Evolutionary conservation across 2,888 invertebrate species (phyloP), one percentile per base, ranked within the genome.

Genomic region (Disparrhopalites patrizii): DNA sequence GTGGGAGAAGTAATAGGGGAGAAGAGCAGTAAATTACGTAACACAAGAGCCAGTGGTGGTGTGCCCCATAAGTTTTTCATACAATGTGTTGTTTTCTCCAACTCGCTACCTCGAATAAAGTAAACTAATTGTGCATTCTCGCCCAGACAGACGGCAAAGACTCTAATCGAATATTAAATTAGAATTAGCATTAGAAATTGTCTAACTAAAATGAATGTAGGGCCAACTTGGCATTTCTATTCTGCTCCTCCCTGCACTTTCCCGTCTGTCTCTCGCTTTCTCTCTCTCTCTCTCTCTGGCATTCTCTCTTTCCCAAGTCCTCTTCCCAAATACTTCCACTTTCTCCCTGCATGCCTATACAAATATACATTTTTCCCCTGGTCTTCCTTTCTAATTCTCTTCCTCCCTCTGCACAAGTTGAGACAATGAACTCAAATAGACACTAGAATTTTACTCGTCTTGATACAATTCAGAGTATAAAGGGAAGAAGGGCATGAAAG

Each of bases 131-230:
- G 57, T 57, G 36, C 31, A 57, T 57, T 57, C 57, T 38, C 30
- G 28, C 30, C 54, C 15, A 40, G 58, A 60, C 60, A 50, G 50
- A 30, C 50, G 50, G 25, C 30, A 40, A 40, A 40, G 50, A 50
- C 50, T 60, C 50, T 60, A 60, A 60, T 60, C 60, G 60, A 60
- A 60, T 60, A 60, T 47, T 60, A 60, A 60, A 60, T 60, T 60
- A 60, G 60, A 60, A 60, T 60, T 60, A 60, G 50, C 60, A 50
- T 60, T 60, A 60, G 43, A 60, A 60, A 60, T 52, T 60, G 60
- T 60, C 60, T 43, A 50, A 60, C 31, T 47, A 47, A 43, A 60
- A 43, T 50, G 60, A 60, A 60, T 43, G 60, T 25, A 30, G 23
- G 50, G n/a, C 27, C 25, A 56, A 55, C 55, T 25, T 28, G 30